Evolutionary conservation across 2,113 vertebrate species (phyloP).

Genomic region (Saguinus midas): DNA sequence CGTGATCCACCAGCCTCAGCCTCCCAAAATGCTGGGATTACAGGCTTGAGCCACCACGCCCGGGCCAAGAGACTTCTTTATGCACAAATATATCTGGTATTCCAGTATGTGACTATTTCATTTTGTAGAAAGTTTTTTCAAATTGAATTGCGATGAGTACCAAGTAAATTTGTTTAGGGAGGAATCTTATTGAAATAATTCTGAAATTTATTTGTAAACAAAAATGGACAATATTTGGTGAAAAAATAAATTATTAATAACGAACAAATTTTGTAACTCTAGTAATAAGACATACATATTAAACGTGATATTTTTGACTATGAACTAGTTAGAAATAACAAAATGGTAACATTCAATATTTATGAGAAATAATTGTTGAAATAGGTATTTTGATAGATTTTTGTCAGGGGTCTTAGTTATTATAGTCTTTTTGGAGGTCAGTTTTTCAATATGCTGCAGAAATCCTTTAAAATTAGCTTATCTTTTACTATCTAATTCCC

Average conservation of each 20-base stretch:
- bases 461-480: slow-evolving; percentile 8
- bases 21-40: too few relatives aligned
- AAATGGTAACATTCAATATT: background rate
- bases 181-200: background rate
- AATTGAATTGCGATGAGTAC: background rate
- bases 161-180: background rate
- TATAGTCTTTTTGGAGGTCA: background rate
- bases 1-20: too few relatives aligned
- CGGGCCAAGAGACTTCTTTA: background rate
- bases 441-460: background rate
- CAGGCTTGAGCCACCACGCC: too few relatives aligned
- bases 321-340: background rate
- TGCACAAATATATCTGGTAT: background rate
- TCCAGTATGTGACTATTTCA: background rate
- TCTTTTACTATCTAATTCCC: background rate
- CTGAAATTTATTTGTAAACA: slow-evolving; percentile 23
- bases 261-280: background rate
- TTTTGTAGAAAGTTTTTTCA: background rate
- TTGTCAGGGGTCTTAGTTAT: background rate
- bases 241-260: background rate
- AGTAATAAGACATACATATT: background rate
- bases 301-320: background rate
- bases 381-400: background rate
- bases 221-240: background rate
- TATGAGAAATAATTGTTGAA: slow-evolving; percentile 2